Base-by-base conservation (phyloP, 2,797 vertebrate genomes). In the Sebastes itinus region DNA sequence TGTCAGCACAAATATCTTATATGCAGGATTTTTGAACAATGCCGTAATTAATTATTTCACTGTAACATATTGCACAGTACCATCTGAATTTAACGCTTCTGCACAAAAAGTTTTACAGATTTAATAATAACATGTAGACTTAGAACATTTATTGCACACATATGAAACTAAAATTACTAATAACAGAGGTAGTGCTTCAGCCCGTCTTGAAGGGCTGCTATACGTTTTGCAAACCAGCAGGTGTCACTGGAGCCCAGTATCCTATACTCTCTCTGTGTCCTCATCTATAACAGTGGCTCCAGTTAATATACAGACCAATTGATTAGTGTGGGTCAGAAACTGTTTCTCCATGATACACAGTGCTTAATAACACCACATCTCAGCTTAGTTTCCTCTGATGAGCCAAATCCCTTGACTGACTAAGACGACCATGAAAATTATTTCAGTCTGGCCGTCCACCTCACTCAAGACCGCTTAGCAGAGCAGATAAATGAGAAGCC, bases 151-250 rank as follows among this genome's bases (percentile, higher is more conserved):
- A 13, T 38, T 2, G 35, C 12, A 38, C 35, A 38, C 35, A 38
- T 13, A 38, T 38, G 35, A 38, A 38, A 0, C 35, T 38, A 38
- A 38, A 13, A 38, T 4, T 0, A 38, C 1, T 38, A 38, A 38
- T 38, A 5, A 38, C 35, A 38, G 35, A 38, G 35, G 0, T 13
- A 13, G 35, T 38, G 35, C 35, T 38, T 0, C 4, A 0, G 35
- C 35, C 12, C 12, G 12, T 38, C 35, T 38, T 38, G 35, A 38
- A 13, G 4, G 3, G 18, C 46, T 77, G 54, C 33, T n/a, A n/a
- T 42, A n/a, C 2, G 18, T 16, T 46, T 23, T 20, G 14, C 4
- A 49, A 49, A 1, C 13, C 12, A 38, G 35, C 35, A 38, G 35
- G 35, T 14, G 35, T 38, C 35, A 38, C 35, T 38, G 35, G 35